Base-by-base conservation (phyloP, 2,113 vertebrate genomes). In the Dicerorhinus sumatrensis region DNA sequence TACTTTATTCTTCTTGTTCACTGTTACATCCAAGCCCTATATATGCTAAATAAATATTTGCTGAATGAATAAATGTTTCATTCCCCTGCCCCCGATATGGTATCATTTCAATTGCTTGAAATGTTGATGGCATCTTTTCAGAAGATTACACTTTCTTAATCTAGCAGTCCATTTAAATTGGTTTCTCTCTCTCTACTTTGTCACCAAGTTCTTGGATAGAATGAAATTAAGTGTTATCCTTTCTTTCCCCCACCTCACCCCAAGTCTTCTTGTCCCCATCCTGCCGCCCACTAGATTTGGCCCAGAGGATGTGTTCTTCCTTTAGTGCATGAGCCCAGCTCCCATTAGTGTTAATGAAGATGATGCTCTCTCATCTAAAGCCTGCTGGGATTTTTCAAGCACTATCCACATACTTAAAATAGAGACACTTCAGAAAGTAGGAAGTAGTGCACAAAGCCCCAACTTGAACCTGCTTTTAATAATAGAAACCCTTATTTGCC, bases 71-170 rank as follows among this genome's bases (percentile, higher is more conserved):
- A 85, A 86, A 94, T 96, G 94, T 97, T 98, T 98, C 96, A 81
- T 83, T 33, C 84, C 91, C 85, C 77, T 88, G 96, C 92, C 69
- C 63, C 62, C 33, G 48, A 20, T 94, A 96, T 83, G 67, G 84
- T 95, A 93, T 95, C 91, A 96, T 98, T 98, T 97, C 96, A 98
- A 89, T 97, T 97, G 91, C 90, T 98, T 97, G 89, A 89, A 77
- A 23, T 92, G 58, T 94, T 94, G 94, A 96, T 97, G 97, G 89
- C 94, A 92, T 77, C 97, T 96, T 97, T 87, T 97, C 88, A 97
- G 97, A 98, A 98, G 87, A 94, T 93, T 94, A 96, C 93, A 95
- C 85, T 98, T 98, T 97, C 96, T 97, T 98, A 95, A 96, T 92
- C 90, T 79, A 87, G 84, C 73, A 97, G 96, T 98, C 96, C 94